phyloP scores from a whole-genome alignment of 2,113 vertebrate species.

The Muntiacus muntjak region DNA sequence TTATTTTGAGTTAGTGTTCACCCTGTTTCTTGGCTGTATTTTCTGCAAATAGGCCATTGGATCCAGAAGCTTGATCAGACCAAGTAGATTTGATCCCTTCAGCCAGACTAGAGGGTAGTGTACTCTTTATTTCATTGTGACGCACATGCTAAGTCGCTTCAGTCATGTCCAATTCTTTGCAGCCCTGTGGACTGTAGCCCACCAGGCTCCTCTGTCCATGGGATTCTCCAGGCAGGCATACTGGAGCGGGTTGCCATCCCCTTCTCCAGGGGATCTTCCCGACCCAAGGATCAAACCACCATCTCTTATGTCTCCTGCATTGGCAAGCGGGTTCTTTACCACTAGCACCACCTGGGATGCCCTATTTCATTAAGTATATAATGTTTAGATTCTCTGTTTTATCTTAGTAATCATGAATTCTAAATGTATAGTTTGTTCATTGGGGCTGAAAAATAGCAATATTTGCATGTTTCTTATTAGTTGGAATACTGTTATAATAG shows the following conservation, averaged over 20 bases:
- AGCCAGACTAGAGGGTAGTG: neutral
- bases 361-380: neutral
- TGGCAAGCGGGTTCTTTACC: neutral
- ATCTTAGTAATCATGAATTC: neutral
- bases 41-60: neutral
- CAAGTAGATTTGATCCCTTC: neutral
- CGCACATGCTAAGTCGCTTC: accelerated
- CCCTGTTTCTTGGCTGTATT: neutral
- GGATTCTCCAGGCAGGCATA: neutral
- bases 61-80: neutral
- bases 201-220: neutral
- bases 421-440: neutral
- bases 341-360: neutral
- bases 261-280: neutral
- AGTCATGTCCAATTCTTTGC: neutral
- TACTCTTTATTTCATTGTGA: neutral
- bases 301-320: neutral
- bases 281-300: neutral
- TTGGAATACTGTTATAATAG: neutral
- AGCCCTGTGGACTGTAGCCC: no score
- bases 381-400: neutral
- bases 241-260: neutral
- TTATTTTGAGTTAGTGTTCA: neutral
- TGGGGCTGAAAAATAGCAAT: neutral
- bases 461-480: neutral